These are phyloP conservation scores for Eupithecia vulgata DNA, from an alignment of 2,888 invertebrate species.

Conservation along the genomic window DNA sequence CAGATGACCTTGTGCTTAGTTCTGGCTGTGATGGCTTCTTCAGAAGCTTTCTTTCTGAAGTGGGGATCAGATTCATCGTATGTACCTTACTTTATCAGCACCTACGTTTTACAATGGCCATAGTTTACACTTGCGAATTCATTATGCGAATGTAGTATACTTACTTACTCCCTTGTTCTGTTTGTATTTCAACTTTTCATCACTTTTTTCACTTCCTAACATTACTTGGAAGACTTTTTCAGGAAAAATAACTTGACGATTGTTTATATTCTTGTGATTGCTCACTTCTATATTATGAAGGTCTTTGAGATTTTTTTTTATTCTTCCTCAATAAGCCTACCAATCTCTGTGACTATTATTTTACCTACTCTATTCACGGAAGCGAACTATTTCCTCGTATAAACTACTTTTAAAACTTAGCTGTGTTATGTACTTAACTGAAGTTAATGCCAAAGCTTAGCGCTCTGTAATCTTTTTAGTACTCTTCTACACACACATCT, in stretches of 20 bases:
- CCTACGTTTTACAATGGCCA: not conserved
- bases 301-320: too few relatives aligned
- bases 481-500: too few relatives aligned
- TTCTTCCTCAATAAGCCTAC: not conserved
- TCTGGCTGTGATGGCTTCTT: conserved; percentile 69
- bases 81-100: conserved; percentile 48
- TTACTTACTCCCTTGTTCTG: not conserved
- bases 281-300: too few relatives aligned
- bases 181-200: not conserved
- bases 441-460: not conserved
- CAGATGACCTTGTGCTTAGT: conserved; percentile 74
- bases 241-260: not conserved
- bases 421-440: not conserved
- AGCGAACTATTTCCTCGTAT: conserved; percentile 27
- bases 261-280: not conserved
- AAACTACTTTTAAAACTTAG: not conserved
- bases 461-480: not conserved
- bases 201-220: not conserved
- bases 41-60: conserved; percentile 81
- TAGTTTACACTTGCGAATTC: not conserved
- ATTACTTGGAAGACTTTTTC: not conserved
- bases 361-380: conserved; percentile 33
- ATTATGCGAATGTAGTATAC: conserved; percentile 7
- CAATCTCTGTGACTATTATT: conserved; percentile 24
- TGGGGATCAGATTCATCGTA: conserved; percentile 81